Conservation (phyloP, 2,797 vertebrate genomes). For the Rhincodon typus region DNA sequence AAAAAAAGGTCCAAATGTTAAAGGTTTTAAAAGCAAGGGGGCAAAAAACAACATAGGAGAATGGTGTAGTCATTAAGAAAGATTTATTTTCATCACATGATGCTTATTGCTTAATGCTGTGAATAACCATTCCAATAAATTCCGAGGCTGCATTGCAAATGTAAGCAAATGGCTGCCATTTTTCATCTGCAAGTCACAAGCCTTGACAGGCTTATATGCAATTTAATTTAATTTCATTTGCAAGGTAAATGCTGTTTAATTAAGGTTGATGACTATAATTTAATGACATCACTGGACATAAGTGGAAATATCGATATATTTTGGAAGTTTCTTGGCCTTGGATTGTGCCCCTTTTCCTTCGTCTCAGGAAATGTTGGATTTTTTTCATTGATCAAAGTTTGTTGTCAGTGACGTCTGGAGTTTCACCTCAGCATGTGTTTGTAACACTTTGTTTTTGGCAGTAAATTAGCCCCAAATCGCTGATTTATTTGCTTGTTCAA, state of each 20-base stretch:
- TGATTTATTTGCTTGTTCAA: not conserved
- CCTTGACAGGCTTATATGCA: slow-evolving; percentile 17
- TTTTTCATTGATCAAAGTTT: slow-evolving; percentile 21
- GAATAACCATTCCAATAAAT: slow-evolving; percentile 33
- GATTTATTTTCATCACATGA: slow-evolving; percentile 22
- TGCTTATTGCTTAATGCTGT: slow-evolving; percentile 19
- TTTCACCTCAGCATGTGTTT: not conserved
- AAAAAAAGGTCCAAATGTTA: not conserved
- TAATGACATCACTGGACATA: not conserved
- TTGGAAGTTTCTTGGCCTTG: not conserved
- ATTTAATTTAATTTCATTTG: slow-evolving; percentile 31
- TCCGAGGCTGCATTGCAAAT: slow-evolving; percentile 17
- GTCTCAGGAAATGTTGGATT: not conserved
- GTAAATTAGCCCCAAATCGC: not conserved
- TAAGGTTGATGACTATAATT: not conserved
- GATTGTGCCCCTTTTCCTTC: not conserved
- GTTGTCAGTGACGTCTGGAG: not conserved
- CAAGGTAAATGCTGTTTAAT: slow-evolving; percentile 23
- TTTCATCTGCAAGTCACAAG: not conserved
- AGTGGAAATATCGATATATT: not conserved
- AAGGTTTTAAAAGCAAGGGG: not conserved
- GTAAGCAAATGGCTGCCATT: slow-evolving; percentile 30
- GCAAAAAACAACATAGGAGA: not conserved
- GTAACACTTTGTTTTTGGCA: not conserved
- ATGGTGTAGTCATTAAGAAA: slow-evolving; percentile 8